Evolutionary conservation across 1,140 invertebrate species (phyloP), one percentile per base, ranked within the genome.

Genomic region (Rhagoletis pomonella): DNA sequence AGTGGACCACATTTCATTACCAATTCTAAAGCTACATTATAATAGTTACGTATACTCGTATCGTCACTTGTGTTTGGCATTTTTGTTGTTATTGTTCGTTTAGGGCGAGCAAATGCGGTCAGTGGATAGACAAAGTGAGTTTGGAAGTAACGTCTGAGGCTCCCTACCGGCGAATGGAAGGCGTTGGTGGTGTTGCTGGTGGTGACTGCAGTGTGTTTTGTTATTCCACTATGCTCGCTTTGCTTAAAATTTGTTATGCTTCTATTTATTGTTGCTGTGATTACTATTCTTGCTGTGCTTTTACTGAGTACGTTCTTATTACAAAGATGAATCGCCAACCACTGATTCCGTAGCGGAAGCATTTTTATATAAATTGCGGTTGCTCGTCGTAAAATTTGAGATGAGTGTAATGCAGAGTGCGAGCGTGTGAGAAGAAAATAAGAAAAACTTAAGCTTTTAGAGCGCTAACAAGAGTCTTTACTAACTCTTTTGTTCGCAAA

Each of bases 1-100:
- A 92, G n/a, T 19, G 90, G 90, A 6, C 92, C 92, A 65, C 91
- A 93, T 88, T 93, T 90, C 60, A 91, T 89, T 19, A 92, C 91
- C 87, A 92, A 88, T 19, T 90, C 87, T 73, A 92, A 59, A 17
- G 91, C 91, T 44, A 91, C 90, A 62, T 92, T 90, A 87, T 92
- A 91, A 62, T 92, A 92, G 50, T 90, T 89, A 89, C 90, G 73
- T 81, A 81, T 55, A 19, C 29, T 55, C 0, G 29, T 55, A 81
- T 81, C 67, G 14, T 47, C 73, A 81, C 69, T 77, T 19, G 19
- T 55, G n/a, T 81, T 81, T 81, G 73, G 29, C 73, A 81, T 81
- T 81, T 50, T 55, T 81, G n/a, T 81, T 19, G 73, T 10, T 50
- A 19, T 55, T 77, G 47, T 17, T 9, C 3, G 69, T 17, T 17